Conservation (phyloP, 2,113 vertebrate genomes). For the Phycodurus eques region DNA sequence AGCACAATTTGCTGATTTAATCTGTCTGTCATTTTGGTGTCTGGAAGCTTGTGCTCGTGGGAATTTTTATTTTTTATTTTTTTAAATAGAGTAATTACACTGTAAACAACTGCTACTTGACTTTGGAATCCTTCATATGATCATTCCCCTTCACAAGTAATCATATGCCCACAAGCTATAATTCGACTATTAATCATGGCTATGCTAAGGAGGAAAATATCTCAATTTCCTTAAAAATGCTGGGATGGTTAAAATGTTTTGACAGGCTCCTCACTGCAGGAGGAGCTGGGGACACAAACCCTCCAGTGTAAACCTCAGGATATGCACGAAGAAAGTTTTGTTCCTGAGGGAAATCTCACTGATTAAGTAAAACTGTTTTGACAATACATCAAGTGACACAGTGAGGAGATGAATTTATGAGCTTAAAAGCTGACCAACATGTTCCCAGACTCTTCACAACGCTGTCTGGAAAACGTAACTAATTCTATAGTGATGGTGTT, state of each 20-base stretch:
- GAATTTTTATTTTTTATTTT: neutral
- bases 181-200: neutral
- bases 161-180: conserved; percentile 6
- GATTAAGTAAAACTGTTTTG: conserved; percentile 66
- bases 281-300: conserved; percentile 50
- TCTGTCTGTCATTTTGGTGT: conserved; percentile 12
- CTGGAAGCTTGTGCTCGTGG: neutral
- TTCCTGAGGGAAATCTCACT: conserved; percentile 58
- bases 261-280: conserved; percentile 40
- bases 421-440: conserved; percentile 58
- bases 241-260: conserved; percentile 26
- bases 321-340: conserved; percentile 58
- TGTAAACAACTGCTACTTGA: conserved; percentile 12
- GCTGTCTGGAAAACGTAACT: conserved; percentile 32
- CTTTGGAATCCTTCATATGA: conserved; percentile 1
- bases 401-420: conserved; percentile 59
- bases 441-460: conserved; percentile 55
- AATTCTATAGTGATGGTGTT: conserved; percentile 33
- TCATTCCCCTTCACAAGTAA: neutral
- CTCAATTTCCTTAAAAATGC: conserved; percentile 6
- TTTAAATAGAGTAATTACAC: neutral
- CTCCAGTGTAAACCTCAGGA: conserved; percentile 49
- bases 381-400: conserved; percentile 62
- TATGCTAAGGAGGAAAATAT: neutral
- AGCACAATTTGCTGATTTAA: conserved; percentile 14